Conservation (phyloP, 1,140 invertebrate species). For the Lineus longissimus region DNA sequence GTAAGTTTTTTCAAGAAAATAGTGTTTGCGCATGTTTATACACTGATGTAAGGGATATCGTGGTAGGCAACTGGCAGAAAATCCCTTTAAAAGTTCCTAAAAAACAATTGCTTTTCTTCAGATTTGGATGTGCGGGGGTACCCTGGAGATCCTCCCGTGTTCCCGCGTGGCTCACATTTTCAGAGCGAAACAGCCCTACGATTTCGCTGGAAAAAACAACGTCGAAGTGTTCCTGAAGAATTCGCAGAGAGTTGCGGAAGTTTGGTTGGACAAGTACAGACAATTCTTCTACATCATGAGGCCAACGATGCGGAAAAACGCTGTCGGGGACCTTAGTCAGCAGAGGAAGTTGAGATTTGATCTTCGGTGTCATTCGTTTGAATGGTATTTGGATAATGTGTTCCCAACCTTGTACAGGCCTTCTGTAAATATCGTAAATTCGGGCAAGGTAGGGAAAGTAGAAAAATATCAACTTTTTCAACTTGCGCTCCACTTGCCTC, state of each 20-base stretch:
- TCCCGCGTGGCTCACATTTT: conserved; percentile 44
- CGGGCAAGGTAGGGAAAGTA: background rate
- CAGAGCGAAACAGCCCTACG: background rate
- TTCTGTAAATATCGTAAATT: background rate
- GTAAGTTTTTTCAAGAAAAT: too few relatives aligned
- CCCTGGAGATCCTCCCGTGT: conserved; percentile 77
- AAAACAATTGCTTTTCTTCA: conserved; percentile 52
- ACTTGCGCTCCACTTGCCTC: too few relatives aligned
- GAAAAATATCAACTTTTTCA: too few relatives aligned
- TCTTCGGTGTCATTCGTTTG: conserved; percentile 86
- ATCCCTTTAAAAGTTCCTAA: too few relatives aligned
- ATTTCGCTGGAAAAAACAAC: background rate
- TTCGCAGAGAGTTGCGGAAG: conserved; percentile 52
- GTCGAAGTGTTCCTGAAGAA: conserved; percentile 49
- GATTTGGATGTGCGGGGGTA: conserved; percentile 95
- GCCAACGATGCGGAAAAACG: conserved; percentile 56
- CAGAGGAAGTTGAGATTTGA: conserved; percentile 66
- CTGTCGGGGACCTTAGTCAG: conserved; percentile 77
- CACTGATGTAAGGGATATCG: too few relatives aligned
- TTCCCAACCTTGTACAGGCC: conserved; percentile 79
- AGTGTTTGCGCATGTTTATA: too few relatives aligned
- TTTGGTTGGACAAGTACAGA: conserved; percentile 89
- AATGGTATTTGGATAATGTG: conserved; percentile 91
- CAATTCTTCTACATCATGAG: conserved; percentile 27
- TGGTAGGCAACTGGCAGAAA: too few relatives aligned